phyloP scores from a whole-genome alignment of 2,797 vertebrate genomes.

The Muscicapa striata region DNA sequence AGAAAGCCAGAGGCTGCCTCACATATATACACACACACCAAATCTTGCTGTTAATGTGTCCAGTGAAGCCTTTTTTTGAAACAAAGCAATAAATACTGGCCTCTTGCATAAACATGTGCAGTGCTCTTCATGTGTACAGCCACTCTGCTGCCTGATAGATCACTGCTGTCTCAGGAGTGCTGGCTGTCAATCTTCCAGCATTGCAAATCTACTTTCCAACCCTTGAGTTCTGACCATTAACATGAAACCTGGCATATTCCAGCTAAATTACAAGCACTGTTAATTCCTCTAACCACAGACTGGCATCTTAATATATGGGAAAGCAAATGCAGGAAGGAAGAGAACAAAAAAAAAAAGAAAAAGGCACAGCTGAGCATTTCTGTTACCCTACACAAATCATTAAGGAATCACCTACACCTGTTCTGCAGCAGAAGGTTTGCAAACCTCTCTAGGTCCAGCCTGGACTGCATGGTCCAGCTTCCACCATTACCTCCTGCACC shows the following conservation, averaged over 20 bases:
- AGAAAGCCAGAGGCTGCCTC: neutral
- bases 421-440: neutral
- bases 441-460: neutral
- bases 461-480: neutral
- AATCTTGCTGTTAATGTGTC: neutral
- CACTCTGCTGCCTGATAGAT: neutral
- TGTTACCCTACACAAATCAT: neutral
- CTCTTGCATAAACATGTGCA: neutral
- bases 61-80: neutral
- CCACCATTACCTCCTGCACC: neutral
- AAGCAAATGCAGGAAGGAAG: neutral
- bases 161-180: neutral
- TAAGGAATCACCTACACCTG: neutral
- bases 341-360: neutral
- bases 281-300: neutral
- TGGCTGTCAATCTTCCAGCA: neutral
- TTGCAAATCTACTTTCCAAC: neutral
- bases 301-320: neutral
- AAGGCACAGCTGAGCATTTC: neutral
- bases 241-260: neutral
- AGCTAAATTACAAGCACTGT: neutral
- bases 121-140: neutral
- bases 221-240: neutral
- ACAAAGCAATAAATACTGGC: conserved; percentile 6
- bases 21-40: neutral